phyloP scores from a whole-genome alignment of 2,888 invertebrate genomes.

The Altica lythri region DNA sequence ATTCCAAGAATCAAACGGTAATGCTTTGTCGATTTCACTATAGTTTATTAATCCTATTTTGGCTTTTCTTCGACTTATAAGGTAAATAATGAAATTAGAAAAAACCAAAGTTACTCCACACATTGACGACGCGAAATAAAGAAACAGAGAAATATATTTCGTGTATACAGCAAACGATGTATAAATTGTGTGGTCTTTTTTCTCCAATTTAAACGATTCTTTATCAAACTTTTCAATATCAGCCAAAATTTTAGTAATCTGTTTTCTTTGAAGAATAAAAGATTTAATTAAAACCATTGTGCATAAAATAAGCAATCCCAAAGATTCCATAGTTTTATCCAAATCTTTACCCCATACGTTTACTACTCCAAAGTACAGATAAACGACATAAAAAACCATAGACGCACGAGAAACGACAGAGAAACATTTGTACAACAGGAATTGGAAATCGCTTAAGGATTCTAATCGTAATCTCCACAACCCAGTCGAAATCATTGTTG shows the following conservation, averaged over 20 bases:
- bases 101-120: not conserved
- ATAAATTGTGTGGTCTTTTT: not conserved
- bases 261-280: not conserved
- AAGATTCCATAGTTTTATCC: not conserved
- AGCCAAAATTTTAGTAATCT: not conserved
- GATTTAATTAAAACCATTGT: not conserved
- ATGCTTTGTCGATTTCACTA: not conserved
- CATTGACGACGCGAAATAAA: not conserved
- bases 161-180: not conserved
- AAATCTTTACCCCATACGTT: not conserved
- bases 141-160: not conserved
- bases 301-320: not conserved
- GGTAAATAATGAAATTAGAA: not conserved
- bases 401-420: not conserved
- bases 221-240: not conserved
- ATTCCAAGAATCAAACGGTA: conserved; percentile 13
- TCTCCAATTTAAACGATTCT: not conserved
- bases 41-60: not conserved
- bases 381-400: not conserved
- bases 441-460: not conserved
- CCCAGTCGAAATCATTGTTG: not conserved
- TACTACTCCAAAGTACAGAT: not conserved
- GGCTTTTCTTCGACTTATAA: not conserved
- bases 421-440: not conserved
- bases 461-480: not conserved